phyloP scores from a whole-genome alignment of 2,113 vertebrate genomes.

The Sinocyclocheilus grahami region DNA sequence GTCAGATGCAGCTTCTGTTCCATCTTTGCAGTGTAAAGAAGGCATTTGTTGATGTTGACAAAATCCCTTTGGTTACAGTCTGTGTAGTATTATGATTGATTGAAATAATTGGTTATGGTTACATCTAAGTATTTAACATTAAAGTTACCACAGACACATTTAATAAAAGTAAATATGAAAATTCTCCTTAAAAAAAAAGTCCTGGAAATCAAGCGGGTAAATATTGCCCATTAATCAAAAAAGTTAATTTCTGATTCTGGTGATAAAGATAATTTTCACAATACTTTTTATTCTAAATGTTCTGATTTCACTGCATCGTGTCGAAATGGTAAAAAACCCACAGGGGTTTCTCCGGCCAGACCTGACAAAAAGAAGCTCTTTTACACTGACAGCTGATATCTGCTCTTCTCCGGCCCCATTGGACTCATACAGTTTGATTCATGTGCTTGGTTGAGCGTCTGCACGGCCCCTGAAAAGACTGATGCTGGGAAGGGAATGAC shows the following conservation, averaged over 20 bases:
- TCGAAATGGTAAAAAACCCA: not conserved
- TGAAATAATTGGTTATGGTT: too few species aligned
- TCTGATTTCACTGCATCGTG: not conserved
- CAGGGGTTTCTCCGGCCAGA: not conserved
- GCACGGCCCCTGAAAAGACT: constrained; percentile 21
- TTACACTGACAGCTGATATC: not conserved
- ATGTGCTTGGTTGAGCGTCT: constrained; percentile 40
- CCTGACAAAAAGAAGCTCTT: constrained; percentile 4
- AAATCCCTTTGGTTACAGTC: too few species aligned
- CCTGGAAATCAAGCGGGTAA: not conserved
- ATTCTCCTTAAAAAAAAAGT: too few species aligned
- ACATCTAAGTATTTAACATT: too few species aligned
- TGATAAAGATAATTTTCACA: not conserved
- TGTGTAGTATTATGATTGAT: too few species aligned
- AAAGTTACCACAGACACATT: too few species aligned
- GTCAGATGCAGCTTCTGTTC: too few species aligned
- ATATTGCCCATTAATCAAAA: too few species aligned
- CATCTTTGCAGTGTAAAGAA: too few species aligned
- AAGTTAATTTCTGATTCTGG: too few species aligned
- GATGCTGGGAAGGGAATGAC: constrained; percentile 44
- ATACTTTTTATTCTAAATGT: not conserved
- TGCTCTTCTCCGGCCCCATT: not conserved
- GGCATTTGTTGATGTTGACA: too few species aligned
- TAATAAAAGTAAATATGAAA: too few species aligned
- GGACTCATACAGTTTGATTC: constrained; percentile 30